phyloP scores from a whole-genome alignment of 2,797 vertebrate genomes.

The Danio kyathit region DNA sequence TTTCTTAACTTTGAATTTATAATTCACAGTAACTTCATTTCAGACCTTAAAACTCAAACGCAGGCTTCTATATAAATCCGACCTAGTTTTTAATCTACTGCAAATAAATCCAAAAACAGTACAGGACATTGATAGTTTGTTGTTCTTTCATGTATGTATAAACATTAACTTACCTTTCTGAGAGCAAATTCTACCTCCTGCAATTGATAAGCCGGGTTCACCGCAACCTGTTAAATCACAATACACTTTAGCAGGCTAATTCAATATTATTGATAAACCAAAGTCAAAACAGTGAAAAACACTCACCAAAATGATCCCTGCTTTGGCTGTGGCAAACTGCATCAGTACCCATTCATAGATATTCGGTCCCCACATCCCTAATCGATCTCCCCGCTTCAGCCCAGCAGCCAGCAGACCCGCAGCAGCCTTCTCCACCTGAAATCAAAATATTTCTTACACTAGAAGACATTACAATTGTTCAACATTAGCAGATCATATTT shows the following conservation, averaged over 20 bases:
- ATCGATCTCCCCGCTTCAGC: conserved; percentile 86
- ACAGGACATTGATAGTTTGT: no score
- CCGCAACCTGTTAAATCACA: conserved; percentile 79
- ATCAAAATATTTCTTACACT: conserved; percentile 30
- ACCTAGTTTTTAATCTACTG: no score
- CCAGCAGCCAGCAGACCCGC: conserved; percentile 91
- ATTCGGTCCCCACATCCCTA: conserved; percentile 96
- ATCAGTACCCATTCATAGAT: conserved; percentile 90
- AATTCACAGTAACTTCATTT: no score
- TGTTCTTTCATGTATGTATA: not conserved
- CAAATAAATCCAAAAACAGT: no score
- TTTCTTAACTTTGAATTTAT: no score
- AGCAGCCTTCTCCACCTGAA: conserved; percentile 88
- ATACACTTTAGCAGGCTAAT: not conserved
- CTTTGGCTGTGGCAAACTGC: conserved; percentile 91
- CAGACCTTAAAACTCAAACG: no score
- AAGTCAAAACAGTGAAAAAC: not conserved
- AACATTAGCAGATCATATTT: no score
- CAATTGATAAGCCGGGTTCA: conserved; percentile 93
- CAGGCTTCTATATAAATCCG: no score
- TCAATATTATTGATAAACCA: not conserved
- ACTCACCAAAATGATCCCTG: conserved; percentile 93
- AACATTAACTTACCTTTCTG: conserved; percentile 78
- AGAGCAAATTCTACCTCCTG: conserved; percentile 86
- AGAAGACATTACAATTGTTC: no score